phyloP scores from a whole-genome alignment of 2,797 vertebrate genomes.

The Orientallactaga sibirica region DNA sequence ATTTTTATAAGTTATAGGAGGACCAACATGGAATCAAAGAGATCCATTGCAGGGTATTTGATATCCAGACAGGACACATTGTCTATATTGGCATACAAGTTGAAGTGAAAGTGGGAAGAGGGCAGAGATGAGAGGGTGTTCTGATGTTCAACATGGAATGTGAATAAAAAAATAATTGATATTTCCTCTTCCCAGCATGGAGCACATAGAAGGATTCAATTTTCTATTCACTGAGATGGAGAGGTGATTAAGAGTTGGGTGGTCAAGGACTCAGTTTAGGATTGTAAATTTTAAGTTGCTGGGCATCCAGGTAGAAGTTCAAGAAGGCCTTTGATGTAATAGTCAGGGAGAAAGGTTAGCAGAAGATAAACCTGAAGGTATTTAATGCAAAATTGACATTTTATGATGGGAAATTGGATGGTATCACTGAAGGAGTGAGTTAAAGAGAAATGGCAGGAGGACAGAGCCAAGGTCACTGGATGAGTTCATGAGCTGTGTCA shows the following conservation, averaged over 20 bases:
- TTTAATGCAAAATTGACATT: background rate
- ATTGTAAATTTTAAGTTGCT: background rate
- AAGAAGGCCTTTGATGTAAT: background rate
- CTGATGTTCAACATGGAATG: background rate
- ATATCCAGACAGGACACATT: background rate
- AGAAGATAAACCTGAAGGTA: background rate
- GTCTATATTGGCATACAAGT: background rate
- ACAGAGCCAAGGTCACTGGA: background rate
- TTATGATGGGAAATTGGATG: background rate
- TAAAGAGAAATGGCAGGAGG: background rate
- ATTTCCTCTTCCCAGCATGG: background rate
- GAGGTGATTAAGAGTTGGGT: background rate
- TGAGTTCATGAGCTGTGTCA: background rate
- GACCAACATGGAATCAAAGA: background rate
- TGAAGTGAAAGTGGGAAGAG: background rate
- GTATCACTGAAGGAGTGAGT: background rate
- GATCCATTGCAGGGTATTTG: background rate
- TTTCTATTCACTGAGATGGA: background rate
- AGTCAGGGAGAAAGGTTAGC: background rate
- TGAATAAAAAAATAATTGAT: background rate
- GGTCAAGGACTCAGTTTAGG: background rate
- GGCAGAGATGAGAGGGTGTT: background rate
- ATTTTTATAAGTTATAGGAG: background rate
- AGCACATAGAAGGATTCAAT: background rate
- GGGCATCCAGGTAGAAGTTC: background rate